Conservation (phyloP, 2,888 invertebrate species). For the Cactoblastis cactorum region DNA sequence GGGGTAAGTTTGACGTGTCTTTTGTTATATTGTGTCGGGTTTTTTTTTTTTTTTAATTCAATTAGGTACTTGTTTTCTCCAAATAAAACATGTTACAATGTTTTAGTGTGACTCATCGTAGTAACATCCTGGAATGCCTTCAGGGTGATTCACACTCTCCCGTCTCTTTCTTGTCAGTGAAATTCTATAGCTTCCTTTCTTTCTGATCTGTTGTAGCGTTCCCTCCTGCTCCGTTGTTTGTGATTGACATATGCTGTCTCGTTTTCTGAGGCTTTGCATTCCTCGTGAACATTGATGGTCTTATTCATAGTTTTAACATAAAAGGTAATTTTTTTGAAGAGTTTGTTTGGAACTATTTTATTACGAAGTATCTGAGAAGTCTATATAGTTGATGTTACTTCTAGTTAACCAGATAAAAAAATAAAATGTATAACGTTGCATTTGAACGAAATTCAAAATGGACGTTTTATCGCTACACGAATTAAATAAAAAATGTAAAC, state of each 20-base stretch:
- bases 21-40: too few species aligned
- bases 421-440: too few species aligned
- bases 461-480: too few species aligned
- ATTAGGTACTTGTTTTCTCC: not conserved
- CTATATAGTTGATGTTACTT: too few species aligned
- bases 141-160: conserved; percentile 30
- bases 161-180: conserved; percentile 3
- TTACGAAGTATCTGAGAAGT: too few species aligned
- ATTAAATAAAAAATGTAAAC: too few species aligned
- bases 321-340: too few species aligned
- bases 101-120: conserved; percentile 29
- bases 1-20: too few species aligned
- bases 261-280: conserved; percentile 5
- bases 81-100: not conserved
- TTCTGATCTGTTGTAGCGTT: conserved; percentile 7
- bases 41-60: too few species aligned
- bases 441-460: too few species aligned
- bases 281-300: not conserved
- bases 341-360: too few species aligned
- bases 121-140: conserved; percentile 26
- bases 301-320: not conserved
- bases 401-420: too few species aligned
- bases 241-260: conserved; percentile 11
- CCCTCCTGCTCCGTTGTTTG: conserved; percentile 20
- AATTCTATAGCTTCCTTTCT: conserved; percentile 19